Conservation (phyloP, 2,888 invertebrate genomes). For the Xestobium rufovillosum region DNA sequence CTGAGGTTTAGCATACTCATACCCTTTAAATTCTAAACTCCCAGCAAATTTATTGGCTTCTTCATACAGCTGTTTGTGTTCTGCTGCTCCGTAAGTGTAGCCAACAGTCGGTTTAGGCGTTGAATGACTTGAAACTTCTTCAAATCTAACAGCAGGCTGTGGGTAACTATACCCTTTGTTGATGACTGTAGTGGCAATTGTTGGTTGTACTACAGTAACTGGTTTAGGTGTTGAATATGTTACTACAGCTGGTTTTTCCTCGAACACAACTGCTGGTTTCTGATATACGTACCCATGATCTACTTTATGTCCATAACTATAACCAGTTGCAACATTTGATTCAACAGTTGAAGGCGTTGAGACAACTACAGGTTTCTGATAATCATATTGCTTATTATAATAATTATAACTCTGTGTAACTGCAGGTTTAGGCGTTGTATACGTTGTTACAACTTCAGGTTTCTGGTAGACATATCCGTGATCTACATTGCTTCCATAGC, state of each 20-base stretch:
- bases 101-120: conserved; percentile 17
- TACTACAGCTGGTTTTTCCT: conserved; percentile 30
- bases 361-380: neutral
- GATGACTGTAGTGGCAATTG: conserved; percentile 1
- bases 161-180: conserved; percentile 36
- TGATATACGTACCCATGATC: conserved; percentile 10
- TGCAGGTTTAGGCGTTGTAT: neutral
- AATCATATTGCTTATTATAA: too few relatives aligned
- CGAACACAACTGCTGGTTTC: conserved; percentile 13
- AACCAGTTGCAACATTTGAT: too few relatives aligned
- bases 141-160: conserved; percentile 25
- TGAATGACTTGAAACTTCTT: conserved; percentile 22
- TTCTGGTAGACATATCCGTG: conserved; percentile 1
- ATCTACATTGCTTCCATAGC: neutral
- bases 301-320: too few relatives aligned
- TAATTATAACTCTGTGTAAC: too few relatives aligned
- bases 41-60: neutral
- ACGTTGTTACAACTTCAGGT: conserved; percentile 4
- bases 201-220: conserved; percentile 21
- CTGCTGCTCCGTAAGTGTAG: neutral
- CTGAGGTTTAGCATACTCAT: conserved; percentile 33
- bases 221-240: conserved; percentile 28
- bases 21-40: conserved; percentile 25
- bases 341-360: too few relatives aligned
- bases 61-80: conserved; percentile 2